A percentile compares a stretch with the other conserved stretches of the same genome.
phyloP scores from a whole-genome alignment of 2,888 invertebrate species.

The Aphidius colemani region DNA sequence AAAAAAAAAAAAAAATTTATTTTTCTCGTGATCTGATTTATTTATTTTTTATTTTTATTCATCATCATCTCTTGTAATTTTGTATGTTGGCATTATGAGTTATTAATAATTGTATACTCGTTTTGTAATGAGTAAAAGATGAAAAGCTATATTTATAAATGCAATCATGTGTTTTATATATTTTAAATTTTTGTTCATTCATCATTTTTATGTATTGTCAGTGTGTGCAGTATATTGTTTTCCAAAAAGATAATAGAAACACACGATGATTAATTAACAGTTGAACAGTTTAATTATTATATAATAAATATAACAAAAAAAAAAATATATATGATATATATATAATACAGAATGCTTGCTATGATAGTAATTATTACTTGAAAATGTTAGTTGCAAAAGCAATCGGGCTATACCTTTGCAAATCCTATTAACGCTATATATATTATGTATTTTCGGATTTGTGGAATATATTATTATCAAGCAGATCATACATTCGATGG shows the following conservation, averaged over 20 bases:
- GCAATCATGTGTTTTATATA: too few species aligned
- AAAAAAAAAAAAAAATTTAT: slow-evolving; percentile 21
- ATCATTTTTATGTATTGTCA: too few species aligned
- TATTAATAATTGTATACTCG: not conserved
- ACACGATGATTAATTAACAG: too few species aligned
- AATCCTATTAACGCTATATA: slow-evolving; percentile 36
- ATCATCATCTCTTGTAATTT: slow-evolving; percentile 1
- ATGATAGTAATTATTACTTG: slow-evolving; percentile 21
- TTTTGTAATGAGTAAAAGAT: not conserved
- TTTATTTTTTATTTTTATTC: slow-evolving; percentile 6
- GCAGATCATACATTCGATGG: too few species aligned
- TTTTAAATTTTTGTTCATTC: too few species aligned
- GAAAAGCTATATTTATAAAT: not conserved
- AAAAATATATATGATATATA: too few species aligned
- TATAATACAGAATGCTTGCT: not conserved
- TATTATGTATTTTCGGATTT: slow-evolving; percentile 36
- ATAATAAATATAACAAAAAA: too few species aligned
- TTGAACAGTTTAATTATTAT: too few species aligned
- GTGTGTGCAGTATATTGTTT: too few species aligned
- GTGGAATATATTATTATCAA: slow-evolving; percentile 13
- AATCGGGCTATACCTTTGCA: slow-evolving; percentile 27
- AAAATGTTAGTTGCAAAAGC: slow-evolving; percentile 29
- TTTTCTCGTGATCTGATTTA: slow-evolving; percentile 28
- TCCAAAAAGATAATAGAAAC: too few species aligned
- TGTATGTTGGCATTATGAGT: slow-evolving; percentile 11